A percentile compares a stretch with the other conserved stretches of the same genome.
Conservation (phyloP, 2,888 invertebrate species). For the Stomorhina lunata region DNA sequence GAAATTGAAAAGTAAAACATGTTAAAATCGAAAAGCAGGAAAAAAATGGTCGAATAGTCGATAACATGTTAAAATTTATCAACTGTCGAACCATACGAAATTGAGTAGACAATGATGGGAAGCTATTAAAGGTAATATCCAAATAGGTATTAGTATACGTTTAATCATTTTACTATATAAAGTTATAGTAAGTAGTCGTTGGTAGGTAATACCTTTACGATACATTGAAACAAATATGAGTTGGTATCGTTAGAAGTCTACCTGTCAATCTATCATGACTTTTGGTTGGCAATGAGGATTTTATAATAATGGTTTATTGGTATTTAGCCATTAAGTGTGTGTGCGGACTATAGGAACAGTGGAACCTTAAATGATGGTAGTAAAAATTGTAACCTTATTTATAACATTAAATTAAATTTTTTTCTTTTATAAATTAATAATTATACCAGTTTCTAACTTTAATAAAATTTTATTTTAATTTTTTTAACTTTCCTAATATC, state of each 20-base stretch:
- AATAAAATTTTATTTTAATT: not conserved
- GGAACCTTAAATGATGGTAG: not conserved
- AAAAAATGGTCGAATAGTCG: no score
- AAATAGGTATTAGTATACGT: not conserved
- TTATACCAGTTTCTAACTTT: no score
- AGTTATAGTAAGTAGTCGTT: no score
- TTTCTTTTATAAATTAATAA: no score
- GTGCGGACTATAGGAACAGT: not conserved
- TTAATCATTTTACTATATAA: not conserved
- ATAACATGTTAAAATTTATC: constrained; percentile 28
- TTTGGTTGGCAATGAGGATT: not conserved
- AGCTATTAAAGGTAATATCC: constrained; percentile 40
- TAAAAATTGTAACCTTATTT: no score
- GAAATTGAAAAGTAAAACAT: constrained; percentile 37
- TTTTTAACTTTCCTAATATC: not conserved
- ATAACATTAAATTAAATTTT: no score
- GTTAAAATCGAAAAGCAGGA: constrained; percentile 9
- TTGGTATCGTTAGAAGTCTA: constrained; percentile 1
- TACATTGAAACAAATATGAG: no score
- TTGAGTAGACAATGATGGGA: constrained; percentile 10
- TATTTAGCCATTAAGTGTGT: not conserved
- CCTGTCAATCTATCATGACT: constrained; percentile 9
- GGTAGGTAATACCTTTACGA: no score
- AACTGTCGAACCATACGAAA: not conserved
- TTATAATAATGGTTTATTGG: not conserved